Percentiles rank a stretch among this genome's conserved stretches.
Conservation (phyloP, 2,888 invertebrate species). For the Hyalella azteca region DNA sequence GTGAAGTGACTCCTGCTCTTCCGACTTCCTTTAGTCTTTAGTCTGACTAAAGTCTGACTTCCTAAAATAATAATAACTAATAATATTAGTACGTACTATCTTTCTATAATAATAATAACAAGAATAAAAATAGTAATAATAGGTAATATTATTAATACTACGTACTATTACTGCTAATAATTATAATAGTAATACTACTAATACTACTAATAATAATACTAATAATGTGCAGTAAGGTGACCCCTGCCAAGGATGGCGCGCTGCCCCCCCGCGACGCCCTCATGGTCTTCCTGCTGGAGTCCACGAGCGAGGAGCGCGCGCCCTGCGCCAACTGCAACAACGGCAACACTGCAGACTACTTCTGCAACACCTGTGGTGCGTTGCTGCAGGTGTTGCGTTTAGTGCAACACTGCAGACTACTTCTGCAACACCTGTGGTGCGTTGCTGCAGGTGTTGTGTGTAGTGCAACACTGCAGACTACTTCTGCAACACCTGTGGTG, state of each 20-base stretch:
- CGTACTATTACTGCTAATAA: too few species aligned
- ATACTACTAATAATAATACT: not conserved
- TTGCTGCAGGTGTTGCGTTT: slow-evolving; percentile 17
- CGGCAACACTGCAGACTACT: slow-evolving; percentile 76
- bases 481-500: not conserved
- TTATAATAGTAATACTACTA: too few species aligned
- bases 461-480: not conserved
- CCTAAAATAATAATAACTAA: too few species aligned
- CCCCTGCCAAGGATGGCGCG: slow-evolving; percentile 70
- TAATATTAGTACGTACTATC: too few species aligned
- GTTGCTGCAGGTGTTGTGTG: not conserved
- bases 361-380: slow-evolving; percentile 78
- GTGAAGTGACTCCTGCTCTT: too few species aligned
- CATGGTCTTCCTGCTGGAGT: slow-evolving; percentile 74
- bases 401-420: not conserved
- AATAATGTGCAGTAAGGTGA: slow-evolving; percentile 66
- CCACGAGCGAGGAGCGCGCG: slow-evolving; percentile 74
- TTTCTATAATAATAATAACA: too few species aligned
- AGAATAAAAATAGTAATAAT: too few species aligned
- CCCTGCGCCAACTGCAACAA: slow-evolving; percentile 78
- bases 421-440: not conserved
- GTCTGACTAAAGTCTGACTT: too few species aligned
- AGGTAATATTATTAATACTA: too few species aligned
- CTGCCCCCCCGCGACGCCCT: slow-evolving; percentile 72
- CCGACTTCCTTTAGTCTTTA: too few species aligned